Evolutionary conservation across 1,140 invertebrate genomes (phyloP).

Genomic region (Cydia splendana): DNA sequence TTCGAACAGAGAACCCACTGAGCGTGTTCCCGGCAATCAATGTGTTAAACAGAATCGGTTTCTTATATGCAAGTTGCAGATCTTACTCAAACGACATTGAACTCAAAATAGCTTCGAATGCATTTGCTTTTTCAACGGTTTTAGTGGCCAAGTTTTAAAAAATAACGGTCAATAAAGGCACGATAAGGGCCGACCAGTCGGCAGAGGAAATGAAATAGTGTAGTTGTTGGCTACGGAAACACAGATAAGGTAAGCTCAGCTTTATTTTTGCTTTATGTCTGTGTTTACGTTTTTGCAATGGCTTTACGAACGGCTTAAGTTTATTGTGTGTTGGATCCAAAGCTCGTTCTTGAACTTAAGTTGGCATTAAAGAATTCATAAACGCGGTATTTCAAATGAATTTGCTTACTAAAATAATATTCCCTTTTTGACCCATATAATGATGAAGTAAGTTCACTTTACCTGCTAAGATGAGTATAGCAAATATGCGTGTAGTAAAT

Average conservation of each 20-base stretch:
- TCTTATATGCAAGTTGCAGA: background rate
- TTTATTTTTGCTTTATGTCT: conserved; percentile 15
- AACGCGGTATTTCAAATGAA: background rate
- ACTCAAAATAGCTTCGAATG: background rate
- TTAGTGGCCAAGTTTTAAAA: conserved; percentile 6
- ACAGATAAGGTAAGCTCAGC: conserved; percentile 1
- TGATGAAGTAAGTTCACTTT: too few relatives aligned
- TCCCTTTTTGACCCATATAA: too few relatives aligned
- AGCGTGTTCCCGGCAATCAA: too few relatives aligned
- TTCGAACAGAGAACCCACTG: too few relatives aligned
- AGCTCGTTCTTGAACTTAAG: background rate
- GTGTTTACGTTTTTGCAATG: background rate
- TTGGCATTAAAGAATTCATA: background rate
- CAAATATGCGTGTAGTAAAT: too few relatives aligned
- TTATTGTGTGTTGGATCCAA: background rate
- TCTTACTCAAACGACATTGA: background rate
- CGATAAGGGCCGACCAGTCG: conserved; percentile 10
- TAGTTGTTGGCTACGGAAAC: conserved; percentile 27
- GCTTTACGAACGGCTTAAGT: conserved; percentile 4
- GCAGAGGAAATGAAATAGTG: conserved; percentile 22
- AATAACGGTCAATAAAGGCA: background rate
- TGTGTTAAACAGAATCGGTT: too few relatives aligned
- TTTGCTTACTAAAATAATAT: too few relatives aligned
- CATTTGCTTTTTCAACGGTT: background rate
- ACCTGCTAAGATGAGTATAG: too few relatives aligned